A percentile compares a stretch with the other conserved stretches of the same genome.
phyloP scores from a whole-genome alignment of 2,888 invertebrate genomes.

The Cosmorhoe ocellata region DNA sequence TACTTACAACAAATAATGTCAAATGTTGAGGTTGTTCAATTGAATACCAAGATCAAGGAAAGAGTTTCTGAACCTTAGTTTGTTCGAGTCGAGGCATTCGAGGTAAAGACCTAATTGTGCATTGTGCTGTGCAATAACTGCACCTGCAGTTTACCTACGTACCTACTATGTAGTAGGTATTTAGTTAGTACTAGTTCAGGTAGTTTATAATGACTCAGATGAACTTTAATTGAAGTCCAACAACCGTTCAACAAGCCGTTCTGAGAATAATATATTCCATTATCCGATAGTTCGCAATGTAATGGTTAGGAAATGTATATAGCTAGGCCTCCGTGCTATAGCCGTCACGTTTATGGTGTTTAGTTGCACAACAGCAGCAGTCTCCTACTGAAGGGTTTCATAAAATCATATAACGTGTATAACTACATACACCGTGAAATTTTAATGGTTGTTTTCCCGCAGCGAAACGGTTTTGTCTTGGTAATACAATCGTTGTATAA shows the following conservation, averaged over 20 bases:
- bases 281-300: constrained; percentile 9
- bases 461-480: no score
- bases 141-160: constrained; percentile 9
- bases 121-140: constrained; percentile 34
- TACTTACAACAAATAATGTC: constrained; percentile 22
- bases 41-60: constrained; percentile 36
- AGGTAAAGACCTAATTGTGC: constrained; percentile 38
- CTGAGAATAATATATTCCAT: constrained; percentile 29
- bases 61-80: constrained; percentile 37
- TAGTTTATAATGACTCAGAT: constrained; percentile 20
- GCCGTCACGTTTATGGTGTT: constrained; percentile 15
- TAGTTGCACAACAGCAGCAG: constrained; percentile 15
- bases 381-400: not conserved
- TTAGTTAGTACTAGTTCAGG: not conserved
- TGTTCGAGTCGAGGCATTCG: no score
- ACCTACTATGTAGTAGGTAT: constrained; percentile 2
- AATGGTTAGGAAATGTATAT: constrained; percentile 21
- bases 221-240: constrained; percentile 22
- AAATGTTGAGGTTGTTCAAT: constrained; percentile 25
- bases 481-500: no score
- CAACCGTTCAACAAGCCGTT: constrained; percentile 12
- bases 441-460: no score
- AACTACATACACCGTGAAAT: no score
- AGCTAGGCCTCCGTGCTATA: constrained; percentile 2
- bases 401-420: no score